Conservation (phyloP, 2,888 invertebrate species). For the Acronicta aceris region DNA sequence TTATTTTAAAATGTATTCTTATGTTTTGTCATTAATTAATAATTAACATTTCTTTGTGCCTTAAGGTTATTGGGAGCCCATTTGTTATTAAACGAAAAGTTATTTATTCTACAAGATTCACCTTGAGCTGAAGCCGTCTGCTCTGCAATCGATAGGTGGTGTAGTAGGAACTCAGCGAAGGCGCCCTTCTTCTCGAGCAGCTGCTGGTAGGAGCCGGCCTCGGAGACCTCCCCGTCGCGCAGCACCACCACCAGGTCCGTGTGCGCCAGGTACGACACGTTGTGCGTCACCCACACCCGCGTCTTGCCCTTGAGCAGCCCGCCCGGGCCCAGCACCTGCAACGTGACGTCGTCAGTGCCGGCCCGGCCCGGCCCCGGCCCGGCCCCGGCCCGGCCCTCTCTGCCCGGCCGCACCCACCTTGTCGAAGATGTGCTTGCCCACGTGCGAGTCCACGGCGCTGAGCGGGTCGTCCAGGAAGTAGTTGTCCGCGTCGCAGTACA, state of each 20-base stretch:
- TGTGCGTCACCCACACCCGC: slow-evolving; percentile 98
- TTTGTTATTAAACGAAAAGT: too few relatives aligned
- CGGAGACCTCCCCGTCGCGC: slow-evolving; percentile 95
- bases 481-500: slow-evolving; percentile 95
- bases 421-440: slow-evolving; percentile 99
- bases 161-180: slow-evolving; percentile 94
- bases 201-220: slow-evolving; percentile 96
- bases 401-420: slow-evolving; percentile 90
- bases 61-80: too few relatives aligned
- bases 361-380: background rate
- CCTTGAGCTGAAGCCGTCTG: slow-evolving; percentile 77
- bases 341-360: background rate
- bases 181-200: slow-evolving; percentile 95
- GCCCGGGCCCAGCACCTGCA: slow-evolving; percentile 86
- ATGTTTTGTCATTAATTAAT: too few relatives aligned
- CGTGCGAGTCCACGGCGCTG: slow-evolving; percentile 98
- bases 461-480: slow-evolving; percentile 98
- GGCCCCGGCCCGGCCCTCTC: background rate
- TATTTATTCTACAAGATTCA: slow-evolving; percentile 38
- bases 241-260: slow-evolving; percentile 97
- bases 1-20: background rate
- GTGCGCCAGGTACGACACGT: slow-evolving; percentile 96
- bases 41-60: too few relatives aligned
- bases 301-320: slow-evolving; percentile 94
- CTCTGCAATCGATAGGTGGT: slow-evolving; percentile 93